Evolutionary conservation across 2,113 vertebrate genomes (phyloP), one percentile per base, ranked within the genome.

Genomic region (Phyllostomus discolor): DNA sequence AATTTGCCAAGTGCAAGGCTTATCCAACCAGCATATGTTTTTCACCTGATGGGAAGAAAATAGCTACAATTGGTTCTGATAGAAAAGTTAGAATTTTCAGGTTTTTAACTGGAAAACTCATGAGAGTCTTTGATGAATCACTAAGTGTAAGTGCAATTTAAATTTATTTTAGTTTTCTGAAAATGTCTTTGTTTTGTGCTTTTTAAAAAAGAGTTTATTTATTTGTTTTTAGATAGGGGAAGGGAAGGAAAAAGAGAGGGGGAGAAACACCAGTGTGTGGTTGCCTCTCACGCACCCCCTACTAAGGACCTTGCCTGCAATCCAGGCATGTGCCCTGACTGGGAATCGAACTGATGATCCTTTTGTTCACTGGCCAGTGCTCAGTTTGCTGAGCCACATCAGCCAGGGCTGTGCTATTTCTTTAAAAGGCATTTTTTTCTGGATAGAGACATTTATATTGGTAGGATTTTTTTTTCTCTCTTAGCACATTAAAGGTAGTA

Each of bases 21-120:
- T 99, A 99, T 86, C 99, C 99, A 87, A 99, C 99, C 96, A 99
- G 99, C 91, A 98, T 99, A 78, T 98, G 98, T 76, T 99, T 99
- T 97, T 99, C 99, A 26, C 96, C 98, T 0, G 99, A 99, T 43
- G 99, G 99, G 69, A 99, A 99, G 98, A 99, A 99, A 98, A 99
- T 99, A 99, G 99, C 99, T 84, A 99, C 99, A 73, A 99, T 99
- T 59, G 99, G 99, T 4, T 98, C 99, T 5, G 99, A 99, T 97
- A 99, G 99, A 98, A 99, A 99, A 99, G 99, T 99, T 79, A 97
- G 99, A 91, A 99, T 99, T 98, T 99, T 99, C 97, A 99, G 99
- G 5, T 99, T 99, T 98, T 98, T 99, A 69, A 99, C 99, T 0
- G 99, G 99, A 83, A 99, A 99, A 97, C 99, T 99, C 78, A 99